phyloP scores from a whole-genome alignment of 2,797 vertebrate genomes.

The Vultur gryphus region DNA sequence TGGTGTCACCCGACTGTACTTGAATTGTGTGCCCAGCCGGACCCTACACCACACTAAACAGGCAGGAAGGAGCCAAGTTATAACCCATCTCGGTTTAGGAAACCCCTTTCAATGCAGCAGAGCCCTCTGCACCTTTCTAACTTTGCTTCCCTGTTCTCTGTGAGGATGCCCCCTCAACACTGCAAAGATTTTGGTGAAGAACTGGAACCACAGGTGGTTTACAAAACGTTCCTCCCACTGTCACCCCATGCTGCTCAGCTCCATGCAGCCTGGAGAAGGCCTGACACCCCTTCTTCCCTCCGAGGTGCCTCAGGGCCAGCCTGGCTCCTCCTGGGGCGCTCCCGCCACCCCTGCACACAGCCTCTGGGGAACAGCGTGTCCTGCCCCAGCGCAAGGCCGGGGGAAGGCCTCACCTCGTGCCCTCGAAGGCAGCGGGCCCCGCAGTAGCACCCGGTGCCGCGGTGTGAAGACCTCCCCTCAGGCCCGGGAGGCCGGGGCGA shows the following conservation, averaged over 20 bases:
- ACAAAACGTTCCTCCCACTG: neutral
- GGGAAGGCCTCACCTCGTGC: neutral
- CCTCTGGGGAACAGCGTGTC: neutral
- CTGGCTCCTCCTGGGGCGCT: neutral
- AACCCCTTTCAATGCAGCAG: neutral
- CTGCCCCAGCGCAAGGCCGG: neutral
- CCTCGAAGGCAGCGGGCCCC: neutral
- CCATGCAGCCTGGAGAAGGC: neutral
- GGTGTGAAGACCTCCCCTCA: neutral
- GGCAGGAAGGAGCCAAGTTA: too few relatives aligned
- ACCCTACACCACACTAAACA: accelerated
- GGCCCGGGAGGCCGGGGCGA: neutral
- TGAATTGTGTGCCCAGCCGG: neutral
- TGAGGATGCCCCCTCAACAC: accelerated
- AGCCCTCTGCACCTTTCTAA: neutral
- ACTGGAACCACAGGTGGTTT: neutral
- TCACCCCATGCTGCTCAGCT: neutral
- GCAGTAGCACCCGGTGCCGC: neutral
- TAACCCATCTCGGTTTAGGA: neutral
- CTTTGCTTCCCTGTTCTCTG: accelerated
- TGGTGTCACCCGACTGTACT: neutral
- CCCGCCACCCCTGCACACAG: neutral
- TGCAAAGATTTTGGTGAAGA: neutral
- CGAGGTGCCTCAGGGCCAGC: neutral
- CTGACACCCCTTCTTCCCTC: neutral